Percentiles rank a stretch among this genome's conserved stretches.
These are phyloP conservation scores for Lepidotrigona ventralis DNA, from an alignment of 1,140 invertebrate species.

Conservation along the genomic window DNA sequence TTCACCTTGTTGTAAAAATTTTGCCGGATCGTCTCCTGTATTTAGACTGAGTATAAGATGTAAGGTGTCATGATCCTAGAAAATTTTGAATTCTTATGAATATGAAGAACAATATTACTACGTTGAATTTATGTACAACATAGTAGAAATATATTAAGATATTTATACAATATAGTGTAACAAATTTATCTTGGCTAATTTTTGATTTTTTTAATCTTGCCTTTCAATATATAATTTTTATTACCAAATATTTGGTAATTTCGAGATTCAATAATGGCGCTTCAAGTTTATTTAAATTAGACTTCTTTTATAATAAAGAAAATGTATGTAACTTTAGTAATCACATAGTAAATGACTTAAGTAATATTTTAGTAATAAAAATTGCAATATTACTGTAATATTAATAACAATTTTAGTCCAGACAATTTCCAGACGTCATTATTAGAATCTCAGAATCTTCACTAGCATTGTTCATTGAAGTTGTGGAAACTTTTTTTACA, in stretches of 20 bases:
- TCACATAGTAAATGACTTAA: neutral
- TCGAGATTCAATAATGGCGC: neutral
- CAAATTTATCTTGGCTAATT: neutral
- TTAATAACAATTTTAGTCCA: neutral
- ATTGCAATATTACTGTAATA: neutral
- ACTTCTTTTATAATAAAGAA: neutral
- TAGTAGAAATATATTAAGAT: neutral
- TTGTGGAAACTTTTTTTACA: neutral
- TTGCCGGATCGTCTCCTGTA: neutral
- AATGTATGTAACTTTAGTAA: neutral
- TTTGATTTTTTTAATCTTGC: neutral
- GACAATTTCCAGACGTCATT: neutral
- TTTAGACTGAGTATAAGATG: neutral
- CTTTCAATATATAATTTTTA: too few relatives aligned
- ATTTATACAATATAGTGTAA: neutral
- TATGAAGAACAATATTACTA: too few relatives aligned
- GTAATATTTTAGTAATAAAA: neutral
- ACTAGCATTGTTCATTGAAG: neutral
- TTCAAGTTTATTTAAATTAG: neutral
- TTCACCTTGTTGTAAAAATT: neutral
- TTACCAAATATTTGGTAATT: neutral
- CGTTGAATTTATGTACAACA: too few relatives aligned
- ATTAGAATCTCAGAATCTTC: neutral
- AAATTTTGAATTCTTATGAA: neutral
- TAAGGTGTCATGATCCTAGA: neutral